These are phyloP conservation scores for Cyprinus carpio DNA, from an alignment of 2,113 vertebrate species.

Conservation along the genomic window DNA sequence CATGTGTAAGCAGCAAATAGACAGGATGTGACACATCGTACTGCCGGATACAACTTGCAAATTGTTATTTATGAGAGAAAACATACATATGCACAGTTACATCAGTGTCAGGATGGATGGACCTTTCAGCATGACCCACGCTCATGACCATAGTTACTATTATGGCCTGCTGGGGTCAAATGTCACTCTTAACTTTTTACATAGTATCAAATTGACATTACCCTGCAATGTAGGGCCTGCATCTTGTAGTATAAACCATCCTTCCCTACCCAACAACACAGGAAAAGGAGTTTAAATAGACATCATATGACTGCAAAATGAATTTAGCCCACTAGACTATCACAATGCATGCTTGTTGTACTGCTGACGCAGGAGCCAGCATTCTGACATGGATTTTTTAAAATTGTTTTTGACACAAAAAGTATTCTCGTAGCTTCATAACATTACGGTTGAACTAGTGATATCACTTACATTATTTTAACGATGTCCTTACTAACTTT, in stretches of 20 bases:
- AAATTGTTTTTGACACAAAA: no score
- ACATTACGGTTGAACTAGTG: no score
- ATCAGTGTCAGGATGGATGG: conserved; percentile 23
- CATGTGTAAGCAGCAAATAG: conserved; percentile 45
- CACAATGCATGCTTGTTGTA: no score
- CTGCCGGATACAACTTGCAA: conserved; percentile 38
- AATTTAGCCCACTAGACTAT: no score
- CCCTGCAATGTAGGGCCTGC: not conserved
- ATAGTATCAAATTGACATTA: not conserved
- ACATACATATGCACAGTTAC: conserved; percentile 5
- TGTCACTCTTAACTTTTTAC: not conserved
- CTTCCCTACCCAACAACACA: not conserved
- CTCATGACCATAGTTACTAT: not conserved
- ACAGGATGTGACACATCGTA: conserved; percentile 35
- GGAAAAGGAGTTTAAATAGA: no score
- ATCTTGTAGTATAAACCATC: not conserved
- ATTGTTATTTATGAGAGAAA: not conserved
- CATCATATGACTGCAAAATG: no score
- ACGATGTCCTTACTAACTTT: no score
- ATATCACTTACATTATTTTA: no score
- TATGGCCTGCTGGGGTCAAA: not conserved
- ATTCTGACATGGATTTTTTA: no score
- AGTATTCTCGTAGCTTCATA: no score
- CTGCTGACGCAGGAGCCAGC: no score
- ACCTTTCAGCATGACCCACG: not conserved